Conservation (phyloP, 1,140 invertebrate genomes). For the Drosophila saltans region DNA sequence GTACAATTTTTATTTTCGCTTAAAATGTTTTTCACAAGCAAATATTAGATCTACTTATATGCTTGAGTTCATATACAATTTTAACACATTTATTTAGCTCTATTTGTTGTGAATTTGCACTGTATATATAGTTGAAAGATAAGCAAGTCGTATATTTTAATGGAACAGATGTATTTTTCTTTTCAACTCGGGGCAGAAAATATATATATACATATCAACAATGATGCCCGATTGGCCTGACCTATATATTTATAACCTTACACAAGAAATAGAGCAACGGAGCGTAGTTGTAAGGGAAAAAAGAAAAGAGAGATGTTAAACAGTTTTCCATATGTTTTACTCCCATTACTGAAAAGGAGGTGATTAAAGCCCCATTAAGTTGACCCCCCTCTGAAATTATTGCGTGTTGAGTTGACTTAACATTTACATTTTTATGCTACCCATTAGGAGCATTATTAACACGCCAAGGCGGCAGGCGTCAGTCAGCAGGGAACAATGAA, state of each 20-base stretch:
- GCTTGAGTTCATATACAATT: not conserved
- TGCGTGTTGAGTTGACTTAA: not conserved
- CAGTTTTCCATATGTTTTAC: too few species aligned
- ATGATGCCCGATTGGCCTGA: not conserved
- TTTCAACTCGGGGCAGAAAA: not conserved
- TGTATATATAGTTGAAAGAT: not conserved
- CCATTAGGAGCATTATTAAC: constrained; percentile 27
- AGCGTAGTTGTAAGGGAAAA: not conserved
- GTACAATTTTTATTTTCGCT: constrained; percentile 13
- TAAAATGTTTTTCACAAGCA: constrained; percentile 50
- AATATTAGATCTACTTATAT: constrained; percentile 49
- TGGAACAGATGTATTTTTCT: not conserved
- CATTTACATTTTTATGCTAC: constrained; percentile 4
- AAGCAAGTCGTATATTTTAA: not conserved
- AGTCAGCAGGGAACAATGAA: constrained; percentile 20
- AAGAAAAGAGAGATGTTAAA: not conserved
- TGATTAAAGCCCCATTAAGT: not conserved
- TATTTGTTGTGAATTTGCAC: not conserved
- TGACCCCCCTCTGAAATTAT: not conserved
- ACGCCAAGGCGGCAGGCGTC: constrained; percentile 28
- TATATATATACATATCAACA: not conserved
- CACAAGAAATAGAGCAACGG: not conserved
- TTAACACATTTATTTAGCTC: not conserved
- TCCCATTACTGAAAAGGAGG: not conserved
- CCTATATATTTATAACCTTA: not conserved